These are phyloP conservation scores for Etia nguti DNA, from an alignment of 2,113 vertebrate species.

Conservation along the genomic window DNA sequence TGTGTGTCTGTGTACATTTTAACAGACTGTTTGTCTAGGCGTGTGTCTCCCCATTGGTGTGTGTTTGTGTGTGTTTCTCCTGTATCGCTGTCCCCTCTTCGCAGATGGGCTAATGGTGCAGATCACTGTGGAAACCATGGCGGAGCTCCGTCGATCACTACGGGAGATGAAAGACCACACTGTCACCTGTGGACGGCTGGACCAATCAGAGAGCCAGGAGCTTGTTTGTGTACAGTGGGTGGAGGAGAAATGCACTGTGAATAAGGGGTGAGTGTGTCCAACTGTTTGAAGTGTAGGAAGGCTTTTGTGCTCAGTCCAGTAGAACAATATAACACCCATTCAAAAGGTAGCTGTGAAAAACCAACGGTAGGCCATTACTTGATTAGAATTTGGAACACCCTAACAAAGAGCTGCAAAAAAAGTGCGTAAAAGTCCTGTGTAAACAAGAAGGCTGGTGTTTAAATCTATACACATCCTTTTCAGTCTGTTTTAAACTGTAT, in stretches of 20 bases:
- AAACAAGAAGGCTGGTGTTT: not conserved
- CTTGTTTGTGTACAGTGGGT: conserved; percentile 93
- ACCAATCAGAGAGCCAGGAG: conserved; percentile 90
- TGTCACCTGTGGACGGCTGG: conserved; percentile 88
- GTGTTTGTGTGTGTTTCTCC: conserved; percentile 58
- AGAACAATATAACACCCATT: not conserved
- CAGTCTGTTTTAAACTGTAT: not conserved
- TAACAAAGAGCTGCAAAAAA: not conserved
- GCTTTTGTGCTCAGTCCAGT: not conserved
- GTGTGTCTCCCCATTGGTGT: conserved; percentile 16
- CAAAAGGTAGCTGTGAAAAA: not conserved
- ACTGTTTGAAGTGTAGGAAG: not conserved
- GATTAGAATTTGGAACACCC: not conserved
- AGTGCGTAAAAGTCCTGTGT: not conserved
- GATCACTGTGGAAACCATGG: conserved; percentile 96
- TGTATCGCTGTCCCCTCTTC: conserved; percentile 49
- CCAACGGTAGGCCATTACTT: not conserved
- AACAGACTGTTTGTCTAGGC: conserved; percentile 65
- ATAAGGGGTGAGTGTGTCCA: conserved; percentile 84
- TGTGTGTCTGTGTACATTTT: conserved; percentile 58
- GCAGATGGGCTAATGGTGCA: conserved; percentile 93
- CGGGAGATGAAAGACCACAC: conserved; percentile 97
- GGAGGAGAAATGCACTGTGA: conserved; percentile 88
- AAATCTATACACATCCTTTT: not conserved
- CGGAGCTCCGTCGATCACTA: conserved; percentile 85